A percentile compares a stretch with the other conserved stretches of the same genome.
Evolutionary conservation across 2,888 invertebrate species (phyloP).

Genomic region (Sinodicranocentrus sp.): DNA sequence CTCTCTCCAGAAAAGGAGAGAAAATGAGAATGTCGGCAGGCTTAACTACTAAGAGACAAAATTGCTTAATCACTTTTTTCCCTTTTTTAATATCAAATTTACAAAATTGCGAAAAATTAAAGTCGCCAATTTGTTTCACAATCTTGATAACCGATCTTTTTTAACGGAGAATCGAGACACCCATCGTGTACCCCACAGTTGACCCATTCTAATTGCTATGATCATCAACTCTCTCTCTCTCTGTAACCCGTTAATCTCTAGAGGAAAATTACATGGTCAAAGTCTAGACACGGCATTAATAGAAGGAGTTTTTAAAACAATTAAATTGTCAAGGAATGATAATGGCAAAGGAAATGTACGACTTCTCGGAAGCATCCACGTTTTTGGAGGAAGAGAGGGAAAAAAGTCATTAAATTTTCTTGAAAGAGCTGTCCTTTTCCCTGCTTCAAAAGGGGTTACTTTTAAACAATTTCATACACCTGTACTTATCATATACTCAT

Average conservation of each 20-base stretch:
- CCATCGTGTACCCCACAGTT: too few species aligned
- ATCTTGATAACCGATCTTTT: too few species aligned
- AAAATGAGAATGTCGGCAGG: too few species aligned
- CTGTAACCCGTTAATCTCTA: conserved; percentile 19
- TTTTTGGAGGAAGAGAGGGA: conserved; percentile 8
- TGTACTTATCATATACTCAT: conserved; percentile 27
- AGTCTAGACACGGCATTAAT: conserved; percentile 60
- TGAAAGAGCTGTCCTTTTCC: conserved; percentile 36
- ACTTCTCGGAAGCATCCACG: conserved; percentile 42
- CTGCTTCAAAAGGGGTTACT: conserved; percentile 30
- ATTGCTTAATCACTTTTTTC: too few species aligned
- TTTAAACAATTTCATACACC: neutral
- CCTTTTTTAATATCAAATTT: too few species aligned
- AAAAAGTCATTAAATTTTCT: conserved; percentile 57
- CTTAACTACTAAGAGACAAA: too few species aligned
- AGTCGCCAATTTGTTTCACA: too few species aligned
- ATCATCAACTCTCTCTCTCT: neutral
- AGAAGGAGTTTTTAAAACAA: conserved; percentile 38
- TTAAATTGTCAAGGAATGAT: conserved; percentile 52
- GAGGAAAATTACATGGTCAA: conserved; percentile 33
- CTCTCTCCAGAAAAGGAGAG: too few species aligned
- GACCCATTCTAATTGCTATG: too few species aligned
- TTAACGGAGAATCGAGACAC: too few species aligned
- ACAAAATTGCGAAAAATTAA: too few species aligned
- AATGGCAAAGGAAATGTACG: conserved; percentile 53